Evolutionary conservation across 1,140 invertebrate species (phyloP), one percentile per base, ranked within the genome.

Genomic region (Aphaenogaster rudis): DNA sequence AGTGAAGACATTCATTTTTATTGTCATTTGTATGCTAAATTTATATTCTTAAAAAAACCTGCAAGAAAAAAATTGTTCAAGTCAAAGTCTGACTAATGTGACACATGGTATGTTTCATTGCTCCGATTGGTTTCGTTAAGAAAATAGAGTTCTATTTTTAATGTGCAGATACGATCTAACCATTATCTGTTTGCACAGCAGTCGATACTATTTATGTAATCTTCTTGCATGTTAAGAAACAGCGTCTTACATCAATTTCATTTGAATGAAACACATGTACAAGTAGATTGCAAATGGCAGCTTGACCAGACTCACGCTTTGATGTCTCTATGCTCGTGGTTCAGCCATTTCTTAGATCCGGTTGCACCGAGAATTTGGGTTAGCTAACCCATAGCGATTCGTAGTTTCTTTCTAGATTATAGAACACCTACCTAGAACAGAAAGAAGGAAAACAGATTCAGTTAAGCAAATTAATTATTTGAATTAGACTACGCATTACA

Each of bases 401-500:
- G 45, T 15, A 79, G 57, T 67, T 21, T 15, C 2, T 69, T 54
- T 80, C 48, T 54, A 54, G 33, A 80, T 42, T 80, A 80, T 69
- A 54, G 36, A 69, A 54, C 76, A 78, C 76, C 76, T 80, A 80
- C 36, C 63, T 80, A 28, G 33, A 80, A 80, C 63, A 69, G 61
- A 80, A 80, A 69, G n/a, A 28, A 80, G 61, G 21, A 52, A 42
- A 39, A 42, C 11, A 54, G 78, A 80, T 80, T 80, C 8, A 54
- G 33, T 66, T 36, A 50, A 77, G 21, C 36, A 7, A 28, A 28
- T 28, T 80, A 17, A 48, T 52, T 39, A 80, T 9, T 67, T 42
- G 2, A 67, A 0, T 54, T 39, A 64, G 7, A 39, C 57, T 17
- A 67, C 5, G 39, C 17, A n/a, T 74, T 15, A 67, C 6, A 28